Conservation (phyloP, 2,888 invertebrate species). For the Agrotis exclamationis region DNA sequence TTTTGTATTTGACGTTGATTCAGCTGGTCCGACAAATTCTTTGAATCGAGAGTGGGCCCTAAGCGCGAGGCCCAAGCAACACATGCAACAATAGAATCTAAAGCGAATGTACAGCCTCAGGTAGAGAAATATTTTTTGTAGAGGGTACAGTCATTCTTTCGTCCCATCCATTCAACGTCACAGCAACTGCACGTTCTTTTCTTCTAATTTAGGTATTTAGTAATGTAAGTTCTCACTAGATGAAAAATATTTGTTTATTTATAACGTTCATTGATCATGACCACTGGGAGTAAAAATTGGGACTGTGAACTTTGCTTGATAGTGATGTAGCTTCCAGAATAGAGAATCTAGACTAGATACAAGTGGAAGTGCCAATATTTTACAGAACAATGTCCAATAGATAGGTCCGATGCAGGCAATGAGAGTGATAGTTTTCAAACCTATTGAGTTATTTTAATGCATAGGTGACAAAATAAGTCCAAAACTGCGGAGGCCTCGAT, state of each 20-base stretch:
- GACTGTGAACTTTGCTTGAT: constrained; percentile 17
- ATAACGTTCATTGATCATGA: constrained; percentile 48
- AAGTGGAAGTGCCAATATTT: background rate
- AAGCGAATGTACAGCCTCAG: constrained; percentile 78
- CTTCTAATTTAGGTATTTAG: constrained; percentile 69
- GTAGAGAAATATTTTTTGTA: constrained; percentile 77
- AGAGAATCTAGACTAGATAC: background rate
- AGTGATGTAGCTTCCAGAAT: background rate
- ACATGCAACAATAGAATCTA: constrained; percentile 74
- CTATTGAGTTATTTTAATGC: too few species aligned
- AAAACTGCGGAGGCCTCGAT: too few species aligned
- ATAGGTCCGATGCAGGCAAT: background rate
- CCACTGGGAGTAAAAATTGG: background rate
- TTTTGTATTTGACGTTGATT: constrained; percentile 36
- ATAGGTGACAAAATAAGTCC: too few species aligned
- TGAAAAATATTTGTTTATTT: constrained; percentile 58
- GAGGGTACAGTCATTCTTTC: constrained; percentile 68
- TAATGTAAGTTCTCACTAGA: constrained; percentile 52
- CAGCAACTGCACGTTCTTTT: constrained; percentile 68
- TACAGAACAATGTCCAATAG: background rate
- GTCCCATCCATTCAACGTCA: constrained; percentile 75
- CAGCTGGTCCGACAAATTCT: constrained; percentile 40
- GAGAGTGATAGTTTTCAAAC: too few species aligned
- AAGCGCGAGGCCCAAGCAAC: constrained; percentile 45
- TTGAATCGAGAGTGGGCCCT: constrained; percentile 38